Conservation (phyloP, 2,888 invertebrate genomes). For the Dorcus hopei region DNA sequence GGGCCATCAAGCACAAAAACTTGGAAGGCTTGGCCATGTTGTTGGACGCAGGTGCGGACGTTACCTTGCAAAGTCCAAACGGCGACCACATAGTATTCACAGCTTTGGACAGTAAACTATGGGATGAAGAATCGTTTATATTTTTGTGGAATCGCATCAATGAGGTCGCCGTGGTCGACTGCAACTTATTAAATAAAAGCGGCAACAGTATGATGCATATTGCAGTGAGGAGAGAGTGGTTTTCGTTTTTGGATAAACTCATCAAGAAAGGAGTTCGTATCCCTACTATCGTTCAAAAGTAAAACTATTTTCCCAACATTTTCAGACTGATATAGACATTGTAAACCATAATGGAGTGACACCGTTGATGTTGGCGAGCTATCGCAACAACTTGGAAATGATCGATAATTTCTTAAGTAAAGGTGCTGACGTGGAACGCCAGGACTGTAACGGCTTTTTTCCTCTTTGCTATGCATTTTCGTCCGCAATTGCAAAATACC, state of each 20-base stretch:
- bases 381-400: conserved; percentile 38
- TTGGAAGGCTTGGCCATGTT: conserved; percentile 44
- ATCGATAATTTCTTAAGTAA: conserved; percentile 36
- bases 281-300: not conserved
- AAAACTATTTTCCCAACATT: not conserved
- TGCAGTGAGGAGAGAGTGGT: conserved; percentile 47
- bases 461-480: conserved; percentile 44
- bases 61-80: conserved; percentile 36
- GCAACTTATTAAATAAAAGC: conserved; percentile 42
- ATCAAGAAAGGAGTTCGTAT: conserved; percentile 33
- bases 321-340: conserved; percentile 37
- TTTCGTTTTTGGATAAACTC: conserved; percentile 37
- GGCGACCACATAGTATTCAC: conserved; percentile 44
- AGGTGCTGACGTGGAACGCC: conserved; percentile 38
- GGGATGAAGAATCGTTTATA: conserved; percentile 47
- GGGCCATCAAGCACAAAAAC: conserved; percentile 45
- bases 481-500: conserved; percentile 38
- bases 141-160: conserved; percentile 43
- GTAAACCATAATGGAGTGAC: conserved; percentile 44
- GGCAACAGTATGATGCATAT: conserved; percentile 46
- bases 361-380: conserved; percentile 46
- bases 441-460: conserved; percentile 44
- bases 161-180: conserved; percentile 32
- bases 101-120: conserved; percentile 42
- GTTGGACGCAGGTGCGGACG: conserved; percentile 44